phyloP scores from a whole-genome alignment of 2,113 vertebrate genomes.

The Ranitomeya variabilis region DNA sequence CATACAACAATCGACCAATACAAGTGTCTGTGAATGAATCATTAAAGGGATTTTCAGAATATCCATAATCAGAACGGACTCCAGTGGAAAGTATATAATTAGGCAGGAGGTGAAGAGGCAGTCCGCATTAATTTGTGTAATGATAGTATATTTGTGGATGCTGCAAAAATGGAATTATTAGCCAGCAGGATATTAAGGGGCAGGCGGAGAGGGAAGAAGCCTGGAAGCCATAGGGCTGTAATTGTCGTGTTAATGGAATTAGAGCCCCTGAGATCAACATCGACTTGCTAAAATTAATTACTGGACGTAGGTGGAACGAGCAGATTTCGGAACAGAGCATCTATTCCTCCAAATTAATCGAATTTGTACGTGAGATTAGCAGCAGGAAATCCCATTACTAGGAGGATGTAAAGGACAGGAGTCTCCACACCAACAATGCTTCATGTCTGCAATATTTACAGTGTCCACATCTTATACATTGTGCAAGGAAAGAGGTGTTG shows the following conservation, averaged over 20 bases:
- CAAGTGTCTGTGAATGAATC: too few relatives aligned
- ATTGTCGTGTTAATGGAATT: slow-evolving; percentile 21
- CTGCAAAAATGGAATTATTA: too few relatives aligned
- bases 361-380: slow-evolving; percentile 38
- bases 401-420: background rate
- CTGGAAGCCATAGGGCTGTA: background rate
- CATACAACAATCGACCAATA: too few relatives aligned
- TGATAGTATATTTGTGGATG: too few relatives aligned
- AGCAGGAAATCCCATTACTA: slow-evolving; percentile 40
- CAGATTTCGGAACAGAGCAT: slow-evolving; percentile 11
- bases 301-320: background rate
- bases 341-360: slow-evolving; percentile 27
- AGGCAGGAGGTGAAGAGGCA: background rate
- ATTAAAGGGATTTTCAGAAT: too few relatives aligned
- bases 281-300: slow-evolving; percentile 25
- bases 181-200: background rate
- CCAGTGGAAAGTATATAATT: background rate
- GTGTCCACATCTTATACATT: background rate
- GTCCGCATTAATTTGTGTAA: background rate
- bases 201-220: background rate
- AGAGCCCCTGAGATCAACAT: background rate
- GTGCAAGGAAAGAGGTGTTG: background rate
- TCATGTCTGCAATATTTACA: background rate
- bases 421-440: background rate
- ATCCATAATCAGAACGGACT: background rate